Evolutionary conservation across 2,888 invertebrate species (phyloP).

Genomic region (Lepeophtheirus nordmannii): DNA sequence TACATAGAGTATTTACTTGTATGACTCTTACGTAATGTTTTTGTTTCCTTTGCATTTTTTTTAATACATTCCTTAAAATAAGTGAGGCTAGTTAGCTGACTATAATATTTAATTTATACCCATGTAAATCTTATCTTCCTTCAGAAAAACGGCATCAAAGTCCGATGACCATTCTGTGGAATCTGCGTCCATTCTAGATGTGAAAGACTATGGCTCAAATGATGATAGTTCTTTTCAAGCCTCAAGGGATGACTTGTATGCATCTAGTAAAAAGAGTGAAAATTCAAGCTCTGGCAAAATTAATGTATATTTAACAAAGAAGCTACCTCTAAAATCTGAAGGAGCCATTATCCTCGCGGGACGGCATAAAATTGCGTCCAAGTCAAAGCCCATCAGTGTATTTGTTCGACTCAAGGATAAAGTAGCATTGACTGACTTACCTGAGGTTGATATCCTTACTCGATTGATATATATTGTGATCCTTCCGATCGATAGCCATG

Average conservation of each 20-base stretch:
- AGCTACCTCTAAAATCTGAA: constrained; percentile 42
- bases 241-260: not conserved
- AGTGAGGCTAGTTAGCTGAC: too few species aligned
- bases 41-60: too few species aligned
- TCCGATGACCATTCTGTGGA: too few species aligned
- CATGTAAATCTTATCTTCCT: too few species aligned
- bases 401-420: constrained; percentile 41
- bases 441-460: constrained; percentile 42
- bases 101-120: too few species aligned
- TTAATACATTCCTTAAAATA: too few species aligned
- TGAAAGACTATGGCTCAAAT: too few species aligned
- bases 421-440: constrained; percentile 39
- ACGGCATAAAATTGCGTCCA: constrained; percentile 37
- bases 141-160: too few species aligned
- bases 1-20: too few species aligned
- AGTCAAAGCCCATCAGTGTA: constrained; percentile 40
- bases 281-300: constrained; percentile 9
- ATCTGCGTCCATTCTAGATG: too few species aligned
- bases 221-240: not conserved
- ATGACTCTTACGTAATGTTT: too few species aligned
- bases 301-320: constrained; percentile 35
- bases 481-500: not conserved
- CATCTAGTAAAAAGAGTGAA: not conserved
- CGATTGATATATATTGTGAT: constrained; percentile 29
- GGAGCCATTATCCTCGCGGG: constrained; percentile 44